Evolutionary conservation across 2,797 vertebrate species (phyloP).

Genomic region (Eleutherodactylus coqui): DNA sequence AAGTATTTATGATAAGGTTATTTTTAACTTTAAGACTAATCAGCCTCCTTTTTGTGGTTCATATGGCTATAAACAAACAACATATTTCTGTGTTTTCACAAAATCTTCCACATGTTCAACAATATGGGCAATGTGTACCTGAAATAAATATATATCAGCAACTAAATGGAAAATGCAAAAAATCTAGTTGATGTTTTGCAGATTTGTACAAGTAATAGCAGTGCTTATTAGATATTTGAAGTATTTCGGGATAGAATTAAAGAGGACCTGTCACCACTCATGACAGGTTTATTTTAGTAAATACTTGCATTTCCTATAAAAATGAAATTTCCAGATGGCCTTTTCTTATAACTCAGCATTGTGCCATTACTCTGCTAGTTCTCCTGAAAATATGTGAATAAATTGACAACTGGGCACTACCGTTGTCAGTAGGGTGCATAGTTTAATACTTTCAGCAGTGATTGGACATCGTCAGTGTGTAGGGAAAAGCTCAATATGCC

Average conservation of each 20-base stretch:
- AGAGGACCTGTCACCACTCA: not conserved
- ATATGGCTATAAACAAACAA: slow-evolving; percentile 56
- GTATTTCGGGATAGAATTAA: not conserved
- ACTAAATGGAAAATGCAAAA: not conserved
- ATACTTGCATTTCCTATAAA: not conserved
- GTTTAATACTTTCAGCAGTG: too few relatives aligned
- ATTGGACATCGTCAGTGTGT: too few relatives aligned
- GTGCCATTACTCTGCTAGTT: not conserved
- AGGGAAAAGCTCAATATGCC: too few relatives aligned
- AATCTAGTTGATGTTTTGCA: not conserved
- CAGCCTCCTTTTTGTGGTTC: slow-evolving; percentile 37
- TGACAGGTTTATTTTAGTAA: not conserved
- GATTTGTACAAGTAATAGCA: not conserved
- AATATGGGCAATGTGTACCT: slow-evolving; percentile 54
- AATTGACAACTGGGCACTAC: too few relatives aligned
- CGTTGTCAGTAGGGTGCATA: too few relatives aligned
- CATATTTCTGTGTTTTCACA: slow-evolving; percentile 48
- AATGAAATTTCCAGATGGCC: too few relatives aligned
- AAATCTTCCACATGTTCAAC: slow-evolving; percentile 44
- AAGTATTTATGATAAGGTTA: slow-evolving; percentile 21
- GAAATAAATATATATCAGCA: slow-evolving; percentile 31
- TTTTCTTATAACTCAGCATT: not conserved
- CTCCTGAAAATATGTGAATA: not conserved
- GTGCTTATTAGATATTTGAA: not conserved
- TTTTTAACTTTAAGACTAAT: slow-evolving; percentile 37